Evolutionary conservation across 2,797 vertebrate species (phyloP), one percentile per base, ranked within the genome.

Genomic region (Hippopotamyrus pictus): DNA sequence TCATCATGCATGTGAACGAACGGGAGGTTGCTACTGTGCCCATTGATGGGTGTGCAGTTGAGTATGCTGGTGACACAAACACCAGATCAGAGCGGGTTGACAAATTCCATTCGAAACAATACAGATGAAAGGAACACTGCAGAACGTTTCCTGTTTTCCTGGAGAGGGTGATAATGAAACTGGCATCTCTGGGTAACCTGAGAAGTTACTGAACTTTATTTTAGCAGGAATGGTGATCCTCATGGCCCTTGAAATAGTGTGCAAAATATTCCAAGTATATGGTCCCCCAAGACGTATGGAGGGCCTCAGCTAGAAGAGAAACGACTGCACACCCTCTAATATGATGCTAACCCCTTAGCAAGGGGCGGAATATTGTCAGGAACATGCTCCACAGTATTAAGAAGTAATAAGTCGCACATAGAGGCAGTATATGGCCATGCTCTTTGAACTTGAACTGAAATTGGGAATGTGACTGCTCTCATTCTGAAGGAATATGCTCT

Each of bases 401-500:
- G 48, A 86, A 33, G 84, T 53, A 54, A 86, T 54, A 53, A 54
- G 50, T 29, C 48, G 5, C 33, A 85, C 48, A 51, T 22, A 37
- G 25, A 54, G 8, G 50, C 51, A 29, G 54, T 33, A 86, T 25
- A 12, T 86, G 46, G 29, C 83, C 48, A 51, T 29, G 29, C 12
- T 86, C 50, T 86, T 53, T 86, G 84, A 86, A 86, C 50, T 53
- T 53, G n/a, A n/a, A n/a, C 11, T 54, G 84, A 54, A 86, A 17
- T 25, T 25, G 50, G 50, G 25, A 86, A 54, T 86, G 25, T 54
- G 25, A 8, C 11, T 12, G 44, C n/a, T 51, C 1, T 86, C 84
- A 86, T 86, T 86, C 29, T 86, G 50, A 86, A 19, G 84, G 22
- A 51, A 86, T 86, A 51, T 53, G 48, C 84, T 54, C 84, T 51